Percentiles rank a stretch among this genome's conserved stretches.
These are phyloP conservation scores for Cryptotis parvus DNA, from an alignment of 2,113 vertebrate genomes.

Conservation along the genomic window DNA sequence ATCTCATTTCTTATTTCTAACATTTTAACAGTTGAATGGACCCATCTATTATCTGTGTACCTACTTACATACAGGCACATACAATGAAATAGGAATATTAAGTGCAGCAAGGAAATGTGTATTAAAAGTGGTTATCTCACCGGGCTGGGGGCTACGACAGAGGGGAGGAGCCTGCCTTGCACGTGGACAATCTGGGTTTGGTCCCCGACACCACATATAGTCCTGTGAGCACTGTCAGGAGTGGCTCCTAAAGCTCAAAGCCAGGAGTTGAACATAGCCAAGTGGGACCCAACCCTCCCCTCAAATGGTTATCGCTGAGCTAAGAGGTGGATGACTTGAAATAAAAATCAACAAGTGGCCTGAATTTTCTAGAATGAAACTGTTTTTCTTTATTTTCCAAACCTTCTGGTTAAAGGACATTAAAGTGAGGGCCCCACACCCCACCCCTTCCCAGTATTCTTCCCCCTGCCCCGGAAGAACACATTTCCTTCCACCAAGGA, in stretches of 20 bases:
- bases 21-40: background rate
- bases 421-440: background rate
- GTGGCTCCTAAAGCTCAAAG: too few species aligned
- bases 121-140: background rate
- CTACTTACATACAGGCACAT: background rate
- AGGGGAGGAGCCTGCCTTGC: too few species aligned
- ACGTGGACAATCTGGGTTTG: too few species aligned
- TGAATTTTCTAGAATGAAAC: background rate
- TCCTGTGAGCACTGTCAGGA: too few species aligned
- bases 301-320: too few species aligned
- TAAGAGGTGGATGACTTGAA: too few species aligned
- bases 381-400: background rate
- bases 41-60: background rate
- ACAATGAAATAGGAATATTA: fast-evolving
- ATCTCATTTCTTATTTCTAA: background rate
- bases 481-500: background rate
- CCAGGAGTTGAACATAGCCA: too few species aligned
- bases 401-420: background rate
- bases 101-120: background rate
- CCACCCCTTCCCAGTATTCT: background rate
- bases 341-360: background rate
- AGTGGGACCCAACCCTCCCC: too few species aligned
- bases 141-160: too few species aligned
- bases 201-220: too few species aligned
- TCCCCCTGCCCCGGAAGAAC: background rate